Evolutionary conservation across 2,113 vertebrate species (phyloP).

Genomic region (Scortum barcoo): DNA sequence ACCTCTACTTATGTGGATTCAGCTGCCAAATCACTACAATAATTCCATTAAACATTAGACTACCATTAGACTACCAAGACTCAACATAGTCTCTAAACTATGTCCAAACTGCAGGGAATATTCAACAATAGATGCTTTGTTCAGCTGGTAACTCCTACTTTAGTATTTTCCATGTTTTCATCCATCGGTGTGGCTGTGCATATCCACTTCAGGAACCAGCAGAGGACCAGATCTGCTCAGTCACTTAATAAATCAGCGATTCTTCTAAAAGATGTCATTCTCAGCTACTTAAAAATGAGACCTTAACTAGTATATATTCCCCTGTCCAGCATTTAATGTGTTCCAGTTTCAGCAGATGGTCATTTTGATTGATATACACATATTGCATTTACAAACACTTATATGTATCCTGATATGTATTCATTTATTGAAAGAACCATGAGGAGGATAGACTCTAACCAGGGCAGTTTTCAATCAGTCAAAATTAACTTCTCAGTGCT

Average conservation of each 20-base stretch:
- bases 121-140: slow-evolving; percentile 35
- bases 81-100: neutral
- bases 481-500: too few relatives aligned
- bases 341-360: neutral
- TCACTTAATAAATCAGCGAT: neutral
- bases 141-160: neutral
- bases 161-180: neutral
- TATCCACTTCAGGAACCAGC: neutral
- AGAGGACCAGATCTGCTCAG: neutral
- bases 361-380: too few relatives aligned
- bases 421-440: neutral
- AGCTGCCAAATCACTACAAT: neutral
- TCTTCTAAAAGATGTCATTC: neutral
- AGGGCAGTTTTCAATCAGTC: neutral
- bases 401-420: too few relatives aligned
- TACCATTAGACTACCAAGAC: too few relatives aligned
- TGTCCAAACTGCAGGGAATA: neutral
- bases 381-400: too few relatives aligned
- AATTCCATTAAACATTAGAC: neutral
- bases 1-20: neutral
- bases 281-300: neutral
- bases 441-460: neutral
- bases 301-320: neutral
- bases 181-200: neutral
- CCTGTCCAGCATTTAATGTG: neutral